Conservation (phyloP, 2,113 vertebrate genomes). For the Colistium nudipinnis region DNA sequence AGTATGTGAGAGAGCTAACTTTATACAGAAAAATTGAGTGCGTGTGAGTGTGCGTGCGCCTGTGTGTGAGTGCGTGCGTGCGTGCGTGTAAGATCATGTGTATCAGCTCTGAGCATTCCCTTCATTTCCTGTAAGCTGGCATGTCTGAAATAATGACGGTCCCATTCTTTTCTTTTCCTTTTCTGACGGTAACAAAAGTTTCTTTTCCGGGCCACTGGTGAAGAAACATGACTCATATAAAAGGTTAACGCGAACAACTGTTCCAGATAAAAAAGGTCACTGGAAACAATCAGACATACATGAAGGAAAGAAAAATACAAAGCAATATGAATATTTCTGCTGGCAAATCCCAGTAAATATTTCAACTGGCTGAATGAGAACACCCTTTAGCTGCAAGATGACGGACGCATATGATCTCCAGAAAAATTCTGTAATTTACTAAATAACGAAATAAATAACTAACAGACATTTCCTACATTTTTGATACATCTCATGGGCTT, state of each 20-base stretch:
- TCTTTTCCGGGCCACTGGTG: constrained; percentile 45
- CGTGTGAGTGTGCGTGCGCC: background rate
- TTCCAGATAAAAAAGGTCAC: constrained; percentile 72
- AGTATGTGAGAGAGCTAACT: constrained; percentile 43
- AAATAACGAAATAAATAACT: too few relatives aligned
- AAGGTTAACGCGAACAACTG: constrained; percentile 73
- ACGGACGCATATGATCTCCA: constrained; percentile 1
- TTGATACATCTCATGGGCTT: too few relatives aligned
- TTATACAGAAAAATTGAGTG: constrained; percentile 43
- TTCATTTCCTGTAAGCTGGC: constrained; percentile 51
- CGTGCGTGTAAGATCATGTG: constrained; percentile 1
- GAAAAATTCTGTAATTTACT: constrained; percentile 12
- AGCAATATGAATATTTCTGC: constrained; percentile 30
- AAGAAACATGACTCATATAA: constrained; percentile 70
- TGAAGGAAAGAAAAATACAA: constrained; percentile 43
- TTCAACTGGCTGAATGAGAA: constrained; percentile 24
- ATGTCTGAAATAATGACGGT: constrained; percentile 58
- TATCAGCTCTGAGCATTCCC: constrained; percentile 36
- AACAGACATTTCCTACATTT: too few relatives aligned
- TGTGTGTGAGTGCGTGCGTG: constrained; percentile 19
- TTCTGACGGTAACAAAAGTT: constrained; percentile 38
- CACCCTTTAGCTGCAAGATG: constrained; percentile 9
- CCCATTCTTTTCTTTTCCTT: constrained; percentile 34
- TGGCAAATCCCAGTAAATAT: constrained; percentile 10
- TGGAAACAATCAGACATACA: constrained; percentile 53